phyloP scores from a whole-genome alignment of 2,797 vertebrate species.

The Paramormyrops hopkinsi region DNA sequence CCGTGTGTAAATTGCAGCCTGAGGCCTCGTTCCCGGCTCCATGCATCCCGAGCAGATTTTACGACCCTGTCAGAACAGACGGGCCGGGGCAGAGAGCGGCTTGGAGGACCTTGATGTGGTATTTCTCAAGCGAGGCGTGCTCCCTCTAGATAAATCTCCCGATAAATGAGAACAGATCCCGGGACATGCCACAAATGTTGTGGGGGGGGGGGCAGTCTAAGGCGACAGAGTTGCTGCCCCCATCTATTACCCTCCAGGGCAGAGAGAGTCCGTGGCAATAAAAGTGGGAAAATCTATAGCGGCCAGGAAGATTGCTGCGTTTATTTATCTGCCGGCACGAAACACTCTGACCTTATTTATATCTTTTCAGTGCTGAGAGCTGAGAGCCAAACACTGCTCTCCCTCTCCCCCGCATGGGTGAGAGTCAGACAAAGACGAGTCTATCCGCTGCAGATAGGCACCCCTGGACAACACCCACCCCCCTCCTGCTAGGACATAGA shows the following conservation, averaged over 20 bases:
- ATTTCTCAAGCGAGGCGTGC: conserved; percentile 19
- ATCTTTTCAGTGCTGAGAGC: not conserved
- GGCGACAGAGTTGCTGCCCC: not conserved
- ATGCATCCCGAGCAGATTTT: not conserved
- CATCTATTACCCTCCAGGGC: conserved; percentile 10
- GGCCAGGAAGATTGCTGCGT: conserved; percentile 3
- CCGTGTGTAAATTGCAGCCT: not conserved
- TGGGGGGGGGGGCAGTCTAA: not conserved
- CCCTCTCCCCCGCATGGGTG: not conserved
- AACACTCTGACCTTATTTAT: conserved; percentile 13
- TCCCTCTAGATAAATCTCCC: conserved; percentile 3
- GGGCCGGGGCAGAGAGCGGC: not conserved
- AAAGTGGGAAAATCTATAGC: conserved; percentile 8
- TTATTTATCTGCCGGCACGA: not conserved
- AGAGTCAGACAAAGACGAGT: not conserved
- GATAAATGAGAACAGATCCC: conserved; percentile 6
- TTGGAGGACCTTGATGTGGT: not conserved
- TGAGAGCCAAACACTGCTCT: not conserved
- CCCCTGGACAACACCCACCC: not conserved
- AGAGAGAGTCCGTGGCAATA: not conserved
- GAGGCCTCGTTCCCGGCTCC: not conserved
- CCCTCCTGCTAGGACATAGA: not conserved
- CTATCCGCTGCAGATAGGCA: not conserved
- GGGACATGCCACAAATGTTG: conserved; percentile 18
- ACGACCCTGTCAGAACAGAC: not conserved